phyloP scores from a whole-genome alignment of 1,140 invertebrate genomes.

The Eubasilissa regina region DNA sequence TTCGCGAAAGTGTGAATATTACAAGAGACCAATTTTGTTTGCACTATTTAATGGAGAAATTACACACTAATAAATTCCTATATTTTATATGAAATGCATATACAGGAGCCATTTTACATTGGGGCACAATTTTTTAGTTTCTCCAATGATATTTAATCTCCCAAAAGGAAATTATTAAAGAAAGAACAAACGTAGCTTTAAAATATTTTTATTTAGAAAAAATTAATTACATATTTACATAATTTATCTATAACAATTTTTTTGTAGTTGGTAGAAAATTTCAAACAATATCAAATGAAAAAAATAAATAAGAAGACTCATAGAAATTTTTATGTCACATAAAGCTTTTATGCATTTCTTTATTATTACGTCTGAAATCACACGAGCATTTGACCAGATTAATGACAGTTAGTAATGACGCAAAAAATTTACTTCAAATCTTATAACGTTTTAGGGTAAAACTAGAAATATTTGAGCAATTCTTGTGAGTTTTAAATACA shows the following conservation, averaged over 20 bases:
- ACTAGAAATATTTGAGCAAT: slow-evolving; percentile 56
- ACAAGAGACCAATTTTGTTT: too few species aligned
- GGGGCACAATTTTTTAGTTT: too few species aligned
- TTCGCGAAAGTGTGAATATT: too few species aligned
- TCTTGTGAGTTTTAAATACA: background rate
- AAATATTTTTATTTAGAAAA: slow-evolving; percentile 58
- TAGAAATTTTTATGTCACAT: slow-evolving; percentile 52
- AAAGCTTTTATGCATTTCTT: slow-evolving; percentile 17
- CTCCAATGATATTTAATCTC: too few species aligned
- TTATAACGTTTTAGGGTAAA: slow-evolving; percentile 44
- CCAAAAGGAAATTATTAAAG: too few species aligned
- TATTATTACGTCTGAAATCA: too few species aligned
- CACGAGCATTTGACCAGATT: too few species aligned
- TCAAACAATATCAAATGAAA: slow-evolving; percentile 47
- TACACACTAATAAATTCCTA: too few species aligned
- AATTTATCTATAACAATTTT: slow-evolving; percentile 60
- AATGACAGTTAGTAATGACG: too few species aligned
- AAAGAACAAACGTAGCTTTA: slow-evolving; percentile 31
- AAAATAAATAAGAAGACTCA: slow-evolving; percentile 59
- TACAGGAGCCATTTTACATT: too few species aligned
- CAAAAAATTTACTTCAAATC: background rate
- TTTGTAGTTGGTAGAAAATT: slow-evolving; percentile 55
- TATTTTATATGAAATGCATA: too few species aligned
- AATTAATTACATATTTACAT: slow-evolving; percentile 61
- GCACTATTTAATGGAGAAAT: too few species aligned